These are phyloP conservation scores for Regulus satrapa DNA, from an alignment of 2,113 vertebrate species.

Conservation along the genomic window DNA sequence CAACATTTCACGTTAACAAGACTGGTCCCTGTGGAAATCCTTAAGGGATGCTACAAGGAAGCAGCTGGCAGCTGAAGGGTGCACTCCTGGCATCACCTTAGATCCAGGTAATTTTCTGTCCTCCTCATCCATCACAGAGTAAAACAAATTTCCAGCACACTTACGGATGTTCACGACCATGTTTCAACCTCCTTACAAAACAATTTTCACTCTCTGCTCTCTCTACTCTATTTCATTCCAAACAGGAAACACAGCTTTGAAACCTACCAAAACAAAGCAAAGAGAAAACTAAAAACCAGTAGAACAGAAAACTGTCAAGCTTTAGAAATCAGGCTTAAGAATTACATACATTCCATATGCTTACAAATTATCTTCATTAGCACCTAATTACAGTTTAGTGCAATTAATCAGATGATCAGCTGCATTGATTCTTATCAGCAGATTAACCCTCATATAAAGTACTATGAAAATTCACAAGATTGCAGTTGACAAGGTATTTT, in stretches of 20 bases:
- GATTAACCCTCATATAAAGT: conserved; percentile 10
- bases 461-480: background rate
- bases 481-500: background rate
- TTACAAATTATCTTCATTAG: conserved; percentile 55
- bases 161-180: background rate
- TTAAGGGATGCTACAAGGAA: background rate
- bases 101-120: background rate
- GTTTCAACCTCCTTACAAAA: background rate
- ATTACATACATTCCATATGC: background rate
- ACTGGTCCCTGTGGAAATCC: background rate
- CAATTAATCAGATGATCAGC: conserved; percentile 47
- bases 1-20: too few relatives aligned
- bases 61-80: background rate
- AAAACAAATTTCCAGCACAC: background rate
- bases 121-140: background rate
- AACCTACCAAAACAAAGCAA: background rate
- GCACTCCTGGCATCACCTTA: background rate
- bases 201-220: background rate
- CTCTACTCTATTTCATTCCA: background rate
- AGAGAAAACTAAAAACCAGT: background rate
- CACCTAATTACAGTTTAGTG: conserved; percentile 52
- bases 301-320: background rate
- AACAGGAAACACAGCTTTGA: background rate
- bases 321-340: conserved; percentile 15
- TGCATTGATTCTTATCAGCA: conserved; percentile 55